Evolutionary conservation across 2,797 vertebrate genomes (phyloP), one percentile per base, ranked within the genome.

Genomic region (Pelodytes ibericus): DNA sequence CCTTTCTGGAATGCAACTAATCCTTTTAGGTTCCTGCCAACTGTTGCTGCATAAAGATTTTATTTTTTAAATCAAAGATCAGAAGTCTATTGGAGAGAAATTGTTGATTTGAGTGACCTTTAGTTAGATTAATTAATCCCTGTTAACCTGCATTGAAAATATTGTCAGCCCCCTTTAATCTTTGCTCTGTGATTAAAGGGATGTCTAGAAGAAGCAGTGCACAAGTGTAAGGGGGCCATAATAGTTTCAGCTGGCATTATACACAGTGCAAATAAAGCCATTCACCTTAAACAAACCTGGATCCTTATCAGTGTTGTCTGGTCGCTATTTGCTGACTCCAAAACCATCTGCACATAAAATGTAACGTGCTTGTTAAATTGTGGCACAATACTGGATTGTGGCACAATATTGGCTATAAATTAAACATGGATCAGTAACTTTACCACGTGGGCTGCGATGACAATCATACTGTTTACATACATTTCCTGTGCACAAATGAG

Each of bases 21-120:
- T 91, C 90, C 87, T 87, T 88, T 89, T 86, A 88, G 84, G 84
- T 88, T 90, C 87, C 86, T 89, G 89, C 89, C 89, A 87, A 90
- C 83, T 86, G 81, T 85, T 90, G 88, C 88, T 86, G 88, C 87
- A 87, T 83, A 87, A 87, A 86, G 88, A 89, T 89, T 86, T 82
- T 83, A 84, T 87, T 90, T 90, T 92, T 88, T 87, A 83, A 89
- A 89, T 88, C 86, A 89, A 86, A 89, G 87, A 84, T 87, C 84
- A 84, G 84, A 89, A 86, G 82, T 87, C 87, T 75, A 83, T 85
- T 80, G 83, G 87, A 56, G 79, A 84, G 83, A 85, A 85, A 88
- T 83, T 81, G 86, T 82, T 84, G 79, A 83, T 80, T 84, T 81
- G 79, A 80, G 73, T 86, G 80, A 81, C 82, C 73, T 87, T 82